phyloP scores from a whole-genome alignment of 2,888 invertebrate species.

The Pseudoips prasinana region DNA sequence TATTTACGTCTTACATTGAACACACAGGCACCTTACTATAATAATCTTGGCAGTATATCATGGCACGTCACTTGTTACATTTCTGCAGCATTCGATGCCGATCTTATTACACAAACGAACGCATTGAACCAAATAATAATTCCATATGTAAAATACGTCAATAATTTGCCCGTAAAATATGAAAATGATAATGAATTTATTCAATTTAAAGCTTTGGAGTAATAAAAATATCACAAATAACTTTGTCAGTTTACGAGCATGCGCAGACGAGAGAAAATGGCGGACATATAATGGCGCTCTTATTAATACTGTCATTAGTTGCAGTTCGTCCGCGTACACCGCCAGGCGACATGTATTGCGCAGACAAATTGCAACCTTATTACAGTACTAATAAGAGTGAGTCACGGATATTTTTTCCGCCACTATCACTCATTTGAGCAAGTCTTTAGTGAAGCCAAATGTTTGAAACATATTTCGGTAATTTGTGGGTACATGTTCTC shows the following conservation, averaged over 20 bases:
- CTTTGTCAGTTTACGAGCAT: slow-evolving; percentile 49
- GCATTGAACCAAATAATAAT: slow-evolving; percentile 26
- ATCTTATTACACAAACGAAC: slow-evolving; percentile 23
- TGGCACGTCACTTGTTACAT: slow-evolving; percentile 58
- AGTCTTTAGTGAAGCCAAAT: slow-evolving; percentile 42
- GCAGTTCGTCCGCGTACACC: too few relatives aligned
- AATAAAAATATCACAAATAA: slow-evolving; percentile 61
- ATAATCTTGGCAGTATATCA: slow-evolving; percentile 67
- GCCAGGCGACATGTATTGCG: too few relatives aligned
- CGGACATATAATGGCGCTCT: too few relatives aligned
- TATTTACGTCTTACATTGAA: slow-evolving; percentile 58
- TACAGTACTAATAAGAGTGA: too few relatives aligned
- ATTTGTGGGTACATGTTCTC: slow-evolving; percentile 6
- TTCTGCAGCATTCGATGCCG: slow-evolving; percentile 38
- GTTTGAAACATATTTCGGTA: slow-evolving; percentile 22
- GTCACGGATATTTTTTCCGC: too few relatives aligned
- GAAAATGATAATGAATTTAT: slow-evolving; percentile 38
- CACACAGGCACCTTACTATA: slow-evolving; percentile 76
- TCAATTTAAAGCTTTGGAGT: slow-evolving; percentile 55
- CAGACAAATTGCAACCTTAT: too few relatives aligned
- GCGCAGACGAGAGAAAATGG: too few relatives aligned
- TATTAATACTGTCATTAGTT: too few relatives aligned
- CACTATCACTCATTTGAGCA: too few relatives aligned
- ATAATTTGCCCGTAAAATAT: slow-evolving; percentile 36
- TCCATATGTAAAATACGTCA: slow-evolving; percentile 29